Percentiles rank a stretch among this genome's conserved stretches.
phyloP scores from a whole-genome alignment of 2,113 vertebrate species.

The Tragelaphus strepsiceros region DNA sequence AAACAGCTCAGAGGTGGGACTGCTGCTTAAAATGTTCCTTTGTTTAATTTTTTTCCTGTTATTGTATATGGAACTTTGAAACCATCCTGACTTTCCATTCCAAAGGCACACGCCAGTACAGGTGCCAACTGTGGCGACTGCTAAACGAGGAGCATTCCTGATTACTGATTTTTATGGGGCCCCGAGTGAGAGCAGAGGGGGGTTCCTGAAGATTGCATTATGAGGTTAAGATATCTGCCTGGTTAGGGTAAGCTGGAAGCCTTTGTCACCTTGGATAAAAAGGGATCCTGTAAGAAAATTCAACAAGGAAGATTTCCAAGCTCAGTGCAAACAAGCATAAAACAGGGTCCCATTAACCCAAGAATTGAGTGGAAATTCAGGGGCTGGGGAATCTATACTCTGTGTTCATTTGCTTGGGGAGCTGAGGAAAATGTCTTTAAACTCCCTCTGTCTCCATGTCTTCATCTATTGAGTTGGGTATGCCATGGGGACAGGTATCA shows the following conservation, averaged over 20 bases:
- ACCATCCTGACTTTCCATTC: conserved; percentile 71
- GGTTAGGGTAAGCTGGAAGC: background rate
- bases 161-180: background rate
- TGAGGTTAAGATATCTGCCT: background rate
- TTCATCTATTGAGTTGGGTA: background rate
- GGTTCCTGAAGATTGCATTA: background rate
- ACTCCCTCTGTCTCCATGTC: background rate
- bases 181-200: background rate
- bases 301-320: background rate
- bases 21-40: conserved; percentile 70
- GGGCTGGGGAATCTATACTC: background rate
- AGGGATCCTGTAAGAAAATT: background rate
- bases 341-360: too few relatives aligned
- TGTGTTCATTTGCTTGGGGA: conserved; percentile 19
- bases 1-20: conserved; percentile 67
- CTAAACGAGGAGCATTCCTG: background rate
- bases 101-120: conserved; percentile 55
- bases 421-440: background rate
- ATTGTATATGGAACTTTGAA: conserved; percentile 76
- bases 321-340: background rate
- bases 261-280: background rate
- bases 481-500: background rate
- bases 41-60: conserved; percentile 78
- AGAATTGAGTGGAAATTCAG: background rate
- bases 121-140: conserved; percentile 14